phyloP scores from a whole-genome alignment of 2,113 vertebrate genomes.

The Oncorhynchus kisutch region DNA sequence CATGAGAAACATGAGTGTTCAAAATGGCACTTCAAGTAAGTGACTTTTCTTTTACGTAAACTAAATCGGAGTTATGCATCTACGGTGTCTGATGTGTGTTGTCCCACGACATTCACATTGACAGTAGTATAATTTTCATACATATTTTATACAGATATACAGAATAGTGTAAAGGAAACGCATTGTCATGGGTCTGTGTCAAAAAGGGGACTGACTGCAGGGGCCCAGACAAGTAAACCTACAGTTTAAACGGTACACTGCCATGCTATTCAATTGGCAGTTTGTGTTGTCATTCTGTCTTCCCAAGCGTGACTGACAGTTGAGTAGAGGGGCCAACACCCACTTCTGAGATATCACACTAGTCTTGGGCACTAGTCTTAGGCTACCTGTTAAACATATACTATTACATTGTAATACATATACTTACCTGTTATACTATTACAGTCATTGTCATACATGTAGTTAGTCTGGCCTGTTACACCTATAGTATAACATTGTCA shows the following conservation, averaged over 20 bases:
- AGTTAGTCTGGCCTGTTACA: too few species aligned
- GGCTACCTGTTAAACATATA: neutral
- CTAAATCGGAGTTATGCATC: neutral
- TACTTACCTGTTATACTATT: too few species aligned
- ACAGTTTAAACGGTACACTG: too few species aligned
- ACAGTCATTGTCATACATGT: too few species aligned
- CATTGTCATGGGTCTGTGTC: too few species aligned
- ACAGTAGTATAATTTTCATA: neutral
- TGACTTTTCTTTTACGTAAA: neutral
- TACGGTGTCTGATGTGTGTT: neutral
- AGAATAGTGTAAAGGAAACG: neutral
- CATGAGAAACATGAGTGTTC: constrained; percentile 69
- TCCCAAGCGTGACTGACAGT: neutral
- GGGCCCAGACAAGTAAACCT: too few species aligned
- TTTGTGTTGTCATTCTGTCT: neutral
- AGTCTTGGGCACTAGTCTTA: neutral
- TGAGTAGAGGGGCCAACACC: neutral
- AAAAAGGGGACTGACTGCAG: too few species aligned
- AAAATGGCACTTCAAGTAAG: constrained; percentile 51
- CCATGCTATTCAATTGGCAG: too few species aligned
- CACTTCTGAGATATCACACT: neutral
- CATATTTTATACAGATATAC: neutral
- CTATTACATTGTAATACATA: neutral
- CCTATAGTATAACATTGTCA: neutral
- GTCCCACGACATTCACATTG: neutral